Evolutionary conservation across 2,888 invertebrate genomes (phyloP), one percentile per base, ranked within the genome.

Genomic region (Blera fallax): DNA sequence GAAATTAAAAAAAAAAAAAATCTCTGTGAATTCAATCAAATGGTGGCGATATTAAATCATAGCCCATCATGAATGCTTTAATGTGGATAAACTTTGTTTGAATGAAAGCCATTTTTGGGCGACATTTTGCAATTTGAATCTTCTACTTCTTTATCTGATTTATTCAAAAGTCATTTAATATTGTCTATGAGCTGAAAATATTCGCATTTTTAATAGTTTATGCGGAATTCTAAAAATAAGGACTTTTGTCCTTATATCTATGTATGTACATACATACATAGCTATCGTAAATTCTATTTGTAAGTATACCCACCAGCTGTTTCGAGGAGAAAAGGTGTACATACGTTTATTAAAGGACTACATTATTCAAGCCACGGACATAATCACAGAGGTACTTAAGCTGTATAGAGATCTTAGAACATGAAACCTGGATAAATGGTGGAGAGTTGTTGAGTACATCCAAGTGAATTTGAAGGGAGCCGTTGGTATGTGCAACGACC

Each of bases 121-220:
- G 43, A 43, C 10, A 48, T 32, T 58, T 16, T 37, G 8, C 27
- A 69, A 58, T 60, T 60, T 34, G 24, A n/a, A 37, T 34, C 37
- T 40, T 40, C 29, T 10, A 32, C 50, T 52, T 79, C 50, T 52
- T 79, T 79, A 72, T 48, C 40, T 79, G 56, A 79, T 65, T 79
- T 79, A 79, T 79, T 73, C 79, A 78, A 79, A 79, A 79, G 73
- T 65, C 56, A 50, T 50, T 72, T 58, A 50, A 65, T 73, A 79
- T 79, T 73, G 29, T 21, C 48, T 65, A 45, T 64, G 50, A 40
- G 58, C 34, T 58, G 32, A 16, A 48, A 58, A 14, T 48, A 79
- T 79, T 65, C 37, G 48, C 64, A 73, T 73, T 64, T 72, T 24
- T 50, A 40, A 60, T 37, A 48, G 56, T 27, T 58, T 29, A 43